A percentile compares a stretch with the other conserved stretches of the same genome.
These are phyloP conservation scores for Falco punctatus DNA, from an alignment of 2,113 vertebrate genomes.

Conservation along the genomic window DNA sequence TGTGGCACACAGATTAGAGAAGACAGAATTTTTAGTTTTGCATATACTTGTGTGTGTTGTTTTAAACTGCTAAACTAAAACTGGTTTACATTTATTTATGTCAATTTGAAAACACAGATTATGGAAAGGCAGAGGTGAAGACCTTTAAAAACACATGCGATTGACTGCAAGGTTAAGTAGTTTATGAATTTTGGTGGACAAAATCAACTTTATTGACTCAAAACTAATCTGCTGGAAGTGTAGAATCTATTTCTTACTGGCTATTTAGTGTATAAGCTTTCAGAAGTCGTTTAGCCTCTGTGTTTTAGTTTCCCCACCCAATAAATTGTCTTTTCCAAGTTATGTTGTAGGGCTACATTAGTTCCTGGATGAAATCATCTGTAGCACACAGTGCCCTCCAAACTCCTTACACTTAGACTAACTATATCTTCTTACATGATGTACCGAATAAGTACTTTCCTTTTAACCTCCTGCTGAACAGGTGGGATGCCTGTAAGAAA, in stretches of 20 bases:
- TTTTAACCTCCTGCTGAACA: neutral
- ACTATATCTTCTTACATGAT: neutral
- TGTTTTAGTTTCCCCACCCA: neutral
- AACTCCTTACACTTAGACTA: neutral
- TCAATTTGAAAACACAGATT: neutral
- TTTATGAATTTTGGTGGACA: neutral
- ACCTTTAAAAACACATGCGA: neutral
- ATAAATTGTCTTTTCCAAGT: neutral
- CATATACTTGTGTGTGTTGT: neutral
- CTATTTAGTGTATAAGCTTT: neutral
- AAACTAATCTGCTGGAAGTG: neutral
- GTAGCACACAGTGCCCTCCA: neutral
- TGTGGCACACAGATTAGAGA: neutral
- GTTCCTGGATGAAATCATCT: neutral
- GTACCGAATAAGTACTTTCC: neutral
- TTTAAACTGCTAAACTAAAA: neutral
- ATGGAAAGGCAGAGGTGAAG: neutral
- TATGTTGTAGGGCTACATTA: neutral
- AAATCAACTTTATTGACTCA: neutral
- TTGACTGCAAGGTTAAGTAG: neutral
- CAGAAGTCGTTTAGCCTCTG: neutral
- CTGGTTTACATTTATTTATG: neutral
- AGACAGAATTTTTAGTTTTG: neutral
- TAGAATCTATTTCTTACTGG: neutral
- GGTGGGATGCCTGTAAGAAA: neutral